Conservation (phyloP, 1,140 invertebrate genomes). For the Lepidurus packardi region DNA sequence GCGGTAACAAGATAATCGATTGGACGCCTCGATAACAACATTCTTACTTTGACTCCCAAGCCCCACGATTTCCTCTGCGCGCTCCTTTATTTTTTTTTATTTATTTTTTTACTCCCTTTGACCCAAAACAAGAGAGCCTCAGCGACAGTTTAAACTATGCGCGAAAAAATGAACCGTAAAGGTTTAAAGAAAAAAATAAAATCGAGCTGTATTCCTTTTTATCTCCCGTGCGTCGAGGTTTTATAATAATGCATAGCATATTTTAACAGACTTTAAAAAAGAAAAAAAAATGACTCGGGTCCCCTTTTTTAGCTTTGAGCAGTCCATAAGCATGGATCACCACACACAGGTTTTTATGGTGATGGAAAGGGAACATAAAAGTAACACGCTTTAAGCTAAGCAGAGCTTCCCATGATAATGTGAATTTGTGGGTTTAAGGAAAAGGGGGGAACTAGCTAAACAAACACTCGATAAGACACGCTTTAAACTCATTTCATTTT, state of each 20-base stretch:
- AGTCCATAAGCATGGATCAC: slow-evolving; percentile 21
- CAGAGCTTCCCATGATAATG: slow-evolving; percentile 8
- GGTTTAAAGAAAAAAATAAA: not conserved
- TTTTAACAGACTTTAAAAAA: not conserved
- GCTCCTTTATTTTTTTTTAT: no score
- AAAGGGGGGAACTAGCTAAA: not conserved
- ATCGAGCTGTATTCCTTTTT: not conserved
- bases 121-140: not conserved
- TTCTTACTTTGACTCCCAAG: not conserved
- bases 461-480: slow-evolving; percentile 18
- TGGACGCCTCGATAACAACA: slow-evolving; percentile 5
- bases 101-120: not conserved
- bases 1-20: slow-evolving; percentile 7
- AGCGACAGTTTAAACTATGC: not conserved
- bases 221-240: not conserved
- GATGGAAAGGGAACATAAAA: slow-evolving; percentile 13
- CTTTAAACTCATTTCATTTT: not conserved
- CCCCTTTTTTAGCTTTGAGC: not conserved
- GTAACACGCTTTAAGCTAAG: slow-evolving; percentile 11
- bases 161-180: not conserved
- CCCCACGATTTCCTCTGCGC: not conserved
- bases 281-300: not conserved
- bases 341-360: slow-evolving; percentile 15
- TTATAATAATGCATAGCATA: slow-evolving; percentile 13
- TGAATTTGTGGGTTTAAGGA: slow-evolving; percentile 1